Evolutionary conservation across 2,888 invertebrate genomes (phyloP).

Genomic region (Tachina grossa): DNA sequence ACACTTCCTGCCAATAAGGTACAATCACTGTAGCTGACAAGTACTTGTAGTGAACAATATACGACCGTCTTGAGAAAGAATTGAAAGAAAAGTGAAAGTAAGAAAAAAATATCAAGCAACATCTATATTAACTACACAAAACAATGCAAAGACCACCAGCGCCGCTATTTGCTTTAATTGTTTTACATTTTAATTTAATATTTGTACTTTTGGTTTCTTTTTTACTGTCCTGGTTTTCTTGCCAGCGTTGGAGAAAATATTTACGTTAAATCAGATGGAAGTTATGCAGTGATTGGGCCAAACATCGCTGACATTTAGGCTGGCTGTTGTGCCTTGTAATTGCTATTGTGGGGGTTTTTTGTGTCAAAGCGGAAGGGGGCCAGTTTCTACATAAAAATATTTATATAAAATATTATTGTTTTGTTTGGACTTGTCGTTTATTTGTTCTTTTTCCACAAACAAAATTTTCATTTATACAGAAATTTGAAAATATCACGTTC

Average conservation of each 20-base stretch:
- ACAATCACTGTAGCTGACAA: not conserved
- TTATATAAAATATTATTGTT: slow-evolving; percentile 41
- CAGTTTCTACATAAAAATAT: slow-evolving; percentile 43
- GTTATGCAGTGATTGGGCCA: not conserved
- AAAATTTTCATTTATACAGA: slow-evolving; percentile 54
- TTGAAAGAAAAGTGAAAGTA: not conserved
- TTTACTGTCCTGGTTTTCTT: not conserved
- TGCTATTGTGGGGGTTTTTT: slow-evolving; percentile 30
- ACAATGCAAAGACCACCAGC: slow-evolving; percentile 54
- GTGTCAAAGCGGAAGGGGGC: slow-evolving; percentile 23
- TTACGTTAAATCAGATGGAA: not conserved
- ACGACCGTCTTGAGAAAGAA: not conserved
- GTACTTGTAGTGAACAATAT: not conserved
- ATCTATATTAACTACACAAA: slow-evolving; percentile 33
- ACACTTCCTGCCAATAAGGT: slow-evolving; percentile 3
- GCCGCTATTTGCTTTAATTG: slow-evolving; percentile 68
- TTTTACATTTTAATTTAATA: slow-evolving; percentile 63
- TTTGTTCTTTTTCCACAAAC: slow-evolving; percentile 9
- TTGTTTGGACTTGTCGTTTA: slow-evolving; percentile 47
- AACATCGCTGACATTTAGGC: slow-evolving; percentile 24
- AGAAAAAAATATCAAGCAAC: not conserved
- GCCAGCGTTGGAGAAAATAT: slow-evolving; percentile 3
- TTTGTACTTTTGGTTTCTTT: not conserved
- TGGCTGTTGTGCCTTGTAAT: slow-evolving; percentile 15
- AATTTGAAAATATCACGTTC: slow-evolving; percentile 63